phyloP scores from a whole-genome alignment of 2,888 invertebrate species.

The Diabrotica balteata region DNA sequence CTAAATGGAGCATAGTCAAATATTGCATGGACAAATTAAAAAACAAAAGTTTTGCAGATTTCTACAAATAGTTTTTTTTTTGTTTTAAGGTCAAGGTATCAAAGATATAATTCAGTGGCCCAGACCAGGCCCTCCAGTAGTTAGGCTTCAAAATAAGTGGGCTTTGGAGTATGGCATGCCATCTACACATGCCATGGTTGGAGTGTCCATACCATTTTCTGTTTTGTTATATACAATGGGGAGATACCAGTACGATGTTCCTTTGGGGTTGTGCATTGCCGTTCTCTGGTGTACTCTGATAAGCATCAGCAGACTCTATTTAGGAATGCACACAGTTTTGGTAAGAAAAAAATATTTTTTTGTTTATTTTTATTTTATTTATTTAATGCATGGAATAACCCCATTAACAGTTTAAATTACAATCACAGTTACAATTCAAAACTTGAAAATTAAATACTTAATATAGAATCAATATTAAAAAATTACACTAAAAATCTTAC shows the following conservation, averaged over 20 bases:
- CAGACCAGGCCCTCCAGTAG: slow-evolving; percentile 84
- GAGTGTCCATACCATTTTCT: slow-evolving; percentile 86
- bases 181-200: slow-evolving; percentile 93
- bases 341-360: slow-evolving; percentile 62
- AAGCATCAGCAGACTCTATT: slow-evolving; percentile 84
- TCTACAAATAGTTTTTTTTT: neutral
- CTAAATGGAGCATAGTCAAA: too few relatives aligned
- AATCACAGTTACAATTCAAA: too few relatives aligned
- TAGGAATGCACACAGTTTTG: slow-evolving; percentile 93
- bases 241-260: slow-evolving; percentile 76
- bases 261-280: slow-evolving; percentile 67
- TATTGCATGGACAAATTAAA: too few relatives aligned
- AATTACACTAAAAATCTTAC: too few relatives aligned
- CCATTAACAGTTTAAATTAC: too few relatives aligned
- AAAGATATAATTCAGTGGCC: slow-evolving; percentile 91
- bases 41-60: too few relatives aligned
- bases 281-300: slow-evolving; percentile 77
- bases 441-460: too few relatives aligned
- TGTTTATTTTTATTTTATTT: too few relatives aligned
- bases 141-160: slow-evolving; percentile 86
- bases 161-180: slow-evolving; percentile 94
- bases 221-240: slow-evolving; percentile 81
- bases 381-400: too few relatives aligned
- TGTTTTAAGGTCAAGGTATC: slow-evolving; percentile 76
- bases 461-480: too few relatives aligned